These are phyloP conservation scores for Gallinago nigripennis DNA, from an alignment of 2,797 vertebrate genomes.

Conservation along the genomic window DNA sequence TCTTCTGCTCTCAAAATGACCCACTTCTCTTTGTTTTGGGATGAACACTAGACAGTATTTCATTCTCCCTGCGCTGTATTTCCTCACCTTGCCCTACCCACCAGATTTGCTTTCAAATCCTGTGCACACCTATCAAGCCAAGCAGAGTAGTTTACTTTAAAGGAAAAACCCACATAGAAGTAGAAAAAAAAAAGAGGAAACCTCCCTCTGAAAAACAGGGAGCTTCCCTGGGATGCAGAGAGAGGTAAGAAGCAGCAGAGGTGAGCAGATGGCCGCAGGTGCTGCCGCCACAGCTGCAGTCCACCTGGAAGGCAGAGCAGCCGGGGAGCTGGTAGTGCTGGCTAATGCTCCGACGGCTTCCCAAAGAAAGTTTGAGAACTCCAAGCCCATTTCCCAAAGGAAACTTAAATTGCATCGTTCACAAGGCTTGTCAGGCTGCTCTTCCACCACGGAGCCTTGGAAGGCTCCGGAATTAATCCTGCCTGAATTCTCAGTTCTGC, in stretches of 20 bases:
- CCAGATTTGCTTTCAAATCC: neutral
- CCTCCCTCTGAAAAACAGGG: neutral
- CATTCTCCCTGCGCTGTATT: neutral
- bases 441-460: neutral
- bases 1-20: neutral
- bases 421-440: neutral
- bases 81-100: neutral
- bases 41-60: neutral
- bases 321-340: neutral
- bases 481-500: neutral
- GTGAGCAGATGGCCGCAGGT: neutral
- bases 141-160: neutral
- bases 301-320: neutral
- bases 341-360: neutral
- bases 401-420: neutral
- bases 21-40: neutral
- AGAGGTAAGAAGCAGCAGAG: neutral
- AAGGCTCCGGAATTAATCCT: neutral
- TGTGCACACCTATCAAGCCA: neutral
- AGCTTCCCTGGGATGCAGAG: neutral
- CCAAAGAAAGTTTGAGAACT: neutral
- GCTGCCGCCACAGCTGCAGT: neutral
- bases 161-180: neutral
- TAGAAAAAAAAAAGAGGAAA: neutral
- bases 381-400: neutral